phyloP scores from a whole-genome alignment of 2,888 invertebrate species.

The Caenorhabditis becei region DNA sequence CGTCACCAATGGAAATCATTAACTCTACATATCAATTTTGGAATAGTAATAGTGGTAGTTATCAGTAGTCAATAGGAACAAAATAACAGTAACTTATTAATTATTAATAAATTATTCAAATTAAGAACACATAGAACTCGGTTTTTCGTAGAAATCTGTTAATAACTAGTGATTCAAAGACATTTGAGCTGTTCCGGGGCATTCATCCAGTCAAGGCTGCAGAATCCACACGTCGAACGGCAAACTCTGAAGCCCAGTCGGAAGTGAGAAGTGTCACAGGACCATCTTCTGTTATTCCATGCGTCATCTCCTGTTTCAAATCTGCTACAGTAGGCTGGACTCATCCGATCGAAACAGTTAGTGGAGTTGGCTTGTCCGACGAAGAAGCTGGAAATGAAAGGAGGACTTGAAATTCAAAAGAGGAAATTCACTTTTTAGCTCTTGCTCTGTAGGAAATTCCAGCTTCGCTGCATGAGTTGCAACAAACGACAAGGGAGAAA shows the following conservation, averaged over 20 bases:
- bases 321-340: slow-evolving; percentile 64
- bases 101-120: slow-evolving; percentile 19
- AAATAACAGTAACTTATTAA: slow-evolving; percentile 40
- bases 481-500: slow-evolving; percentile 72
- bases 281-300: slow-evolving; percentile 69
- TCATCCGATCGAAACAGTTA: slow-evolving; percentile 73
- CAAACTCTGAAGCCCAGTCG: slow-evolving; percentile 72
- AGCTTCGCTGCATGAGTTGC: slow-evolving; percentile 70
- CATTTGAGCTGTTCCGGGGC: slow-evolving; percentile 69
- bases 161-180: slow-evolving; percentile 15
- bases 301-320: slow-evolving; percentile 69
- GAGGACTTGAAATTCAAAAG: neutral
- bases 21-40: slow-evolving; percentile 52
- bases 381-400: slow-evolving; percentile 61
- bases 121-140: neutral
- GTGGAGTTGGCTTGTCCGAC: slow-evolving; percentile 60
- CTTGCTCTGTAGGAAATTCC: slow-evolving; percentile 68
- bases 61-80: slow-evolving; percentile 4
- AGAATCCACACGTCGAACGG: slow-evolving; percentile 70
- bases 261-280: slow-evolving; percentile 69
- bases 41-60: slow-evolving; percentile 11
- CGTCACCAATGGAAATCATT: slow-evolving; percentile 58
- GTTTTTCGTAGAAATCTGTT: neutral
- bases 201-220: slow-evolving; percentile 66
- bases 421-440: slow-evolving; percentile 66